Conservation (phyloP, 1,140 invertebrate species). For the Chlorops oryzae region DNA sequence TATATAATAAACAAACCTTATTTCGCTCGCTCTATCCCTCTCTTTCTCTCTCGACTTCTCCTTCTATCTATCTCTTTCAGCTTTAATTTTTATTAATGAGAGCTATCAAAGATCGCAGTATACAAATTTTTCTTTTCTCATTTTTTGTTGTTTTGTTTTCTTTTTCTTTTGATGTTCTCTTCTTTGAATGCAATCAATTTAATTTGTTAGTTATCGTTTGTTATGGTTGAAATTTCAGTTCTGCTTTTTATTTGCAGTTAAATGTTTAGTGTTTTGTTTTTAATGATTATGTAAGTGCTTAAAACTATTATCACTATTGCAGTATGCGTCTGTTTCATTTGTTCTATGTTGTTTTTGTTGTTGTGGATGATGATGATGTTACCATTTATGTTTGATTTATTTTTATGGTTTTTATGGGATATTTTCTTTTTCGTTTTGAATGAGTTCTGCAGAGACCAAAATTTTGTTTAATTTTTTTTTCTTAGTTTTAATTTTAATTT, state of each 20-base stretch:
- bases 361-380: constrained; percentile 3
- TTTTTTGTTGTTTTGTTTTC: constrained; percentile 4
- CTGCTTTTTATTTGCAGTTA: constrained; percentile 23
- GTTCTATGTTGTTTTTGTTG: constrained; percentile 15
- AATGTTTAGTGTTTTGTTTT: constrained; percentile 19
- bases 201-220: constrained; percentile 19
- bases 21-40: too few relatives aligned
- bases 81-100: too few relatives aligned
- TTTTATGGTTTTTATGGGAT: constrained; percentile 12
- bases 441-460: not conserved
- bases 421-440: constrained; percentile 11
- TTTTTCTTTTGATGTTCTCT: not conserved
- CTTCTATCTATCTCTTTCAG: too few relatives aligned
- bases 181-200: not conserved
- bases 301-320: constrained; percentile 50
- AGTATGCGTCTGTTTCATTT: constrained; percentile 43
- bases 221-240: constrained; percentile 14
- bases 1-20: too few relatives aligned
- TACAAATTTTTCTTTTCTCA: constrained; percentile 26
- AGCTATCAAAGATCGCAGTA: too few relatives aligned
- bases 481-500: not conserved
- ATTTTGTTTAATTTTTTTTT: not conserved
- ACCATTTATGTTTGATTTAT: constrained; percentile 10
- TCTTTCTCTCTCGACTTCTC: too few relatives aligned
- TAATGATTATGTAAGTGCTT: constrained; percentile 32